Conservation (phyloP, 2,797 vertebrate genomes). For the Gymnothorax reevesii region DNA sequence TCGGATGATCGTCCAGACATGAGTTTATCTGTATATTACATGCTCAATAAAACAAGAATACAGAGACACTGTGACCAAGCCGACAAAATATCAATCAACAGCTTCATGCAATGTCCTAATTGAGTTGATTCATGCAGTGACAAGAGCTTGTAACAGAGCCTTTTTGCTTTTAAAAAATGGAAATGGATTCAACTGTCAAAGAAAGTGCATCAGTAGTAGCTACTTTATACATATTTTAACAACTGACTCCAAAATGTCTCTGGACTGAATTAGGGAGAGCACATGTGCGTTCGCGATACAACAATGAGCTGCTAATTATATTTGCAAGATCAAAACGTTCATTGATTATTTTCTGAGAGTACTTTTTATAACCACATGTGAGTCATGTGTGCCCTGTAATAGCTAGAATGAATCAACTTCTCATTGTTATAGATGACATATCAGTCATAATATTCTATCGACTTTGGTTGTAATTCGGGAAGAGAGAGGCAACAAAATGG, state of each 20-base stretch:
- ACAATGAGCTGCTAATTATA: conserved; percentile 32
- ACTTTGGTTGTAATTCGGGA: conserved; percentile 10
- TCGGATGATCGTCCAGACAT: too few species aligned
- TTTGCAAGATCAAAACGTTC: conserved; percentile 28
- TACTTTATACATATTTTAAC: conserved; percentile 37
- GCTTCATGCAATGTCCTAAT: conserved; percentile 14
- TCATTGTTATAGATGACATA: conserved; percentile 20
- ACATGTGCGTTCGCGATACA: conserved; percentile 28
- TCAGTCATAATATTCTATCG: conserved; percentile 15
- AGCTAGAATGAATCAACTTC: conserved; percentile 18
- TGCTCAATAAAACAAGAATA: neutral
- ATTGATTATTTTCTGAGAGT: conserved; percentile 40
- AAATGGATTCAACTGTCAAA: conserved; percentile 27
- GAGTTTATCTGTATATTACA: neutral
- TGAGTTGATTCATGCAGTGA: conserved; percentile 4
- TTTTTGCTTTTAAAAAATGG: conserved; percentile 28
- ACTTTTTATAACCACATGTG: conserved; percentile 34
- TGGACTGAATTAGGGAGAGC: conserved; percentile 29
- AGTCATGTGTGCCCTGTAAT: conserved; percentile 26
- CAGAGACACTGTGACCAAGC: conserved; percentile 2
- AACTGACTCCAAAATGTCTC: conserved; percentile 37
- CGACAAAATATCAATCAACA: conserved; percentile 9
- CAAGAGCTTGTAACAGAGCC: conserved; percentile 12
- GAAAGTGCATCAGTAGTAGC: neutral
- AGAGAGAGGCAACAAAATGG: neutral